Evolutionary conservation across 2,113 vertebrate genomes (phyloP).

Genomic region (Ceratotherium simum): DNA sequence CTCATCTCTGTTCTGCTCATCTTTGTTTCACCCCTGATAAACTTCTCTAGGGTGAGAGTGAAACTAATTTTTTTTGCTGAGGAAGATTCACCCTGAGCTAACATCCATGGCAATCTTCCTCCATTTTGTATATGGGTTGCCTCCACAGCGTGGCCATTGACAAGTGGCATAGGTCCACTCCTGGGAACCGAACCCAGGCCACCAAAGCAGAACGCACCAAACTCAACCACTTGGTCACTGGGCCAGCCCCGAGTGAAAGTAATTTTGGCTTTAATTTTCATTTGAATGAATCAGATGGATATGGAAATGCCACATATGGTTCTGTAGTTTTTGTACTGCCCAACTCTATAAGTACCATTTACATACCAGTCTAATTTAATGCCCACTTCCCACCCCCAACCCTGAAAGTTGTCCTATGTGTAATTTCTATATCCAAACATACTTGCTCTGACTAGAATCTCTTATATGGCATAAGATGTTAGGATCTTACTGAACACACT

Average conservation of each 20-base stretch:
- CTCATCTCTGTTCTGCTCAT: neutral
- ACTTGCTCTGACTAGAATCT: neutral
- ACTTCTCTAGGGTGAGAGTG: neutral
- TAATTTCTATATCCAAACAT: neutral
- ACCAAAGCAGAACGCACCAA: no score
- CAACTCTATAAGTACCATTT: neutral
- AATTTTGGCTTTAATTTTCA: neutral
- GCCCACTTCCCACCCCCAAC: neutral
- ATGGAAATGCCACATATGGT: neutral
- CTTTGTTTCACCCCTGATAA: neutral
- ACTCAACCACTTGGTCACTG: no score
- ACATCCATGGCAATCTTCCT: no score
- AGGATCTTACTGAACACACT: neutral
- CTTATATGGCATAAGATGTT: neutral
- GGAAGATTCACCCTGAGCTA: no score
- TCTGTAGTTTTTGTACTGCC: neutral
- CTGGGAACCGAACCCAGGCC: no score
- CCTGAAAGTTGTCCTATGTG: neutral
- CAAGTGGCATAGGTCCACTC: no score
- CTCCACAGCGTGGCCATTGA: no score
- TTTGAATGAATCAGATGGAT: neutral
- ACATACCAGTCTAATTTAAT: neutral
- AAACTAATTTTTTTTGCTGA: neutral
- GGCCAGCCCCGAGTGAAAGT: neutral
- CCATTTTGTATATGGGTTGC: no score